Conservation (phyloP, 2,113 vertebrate species). For the Percopsis transmontana region DNA sequence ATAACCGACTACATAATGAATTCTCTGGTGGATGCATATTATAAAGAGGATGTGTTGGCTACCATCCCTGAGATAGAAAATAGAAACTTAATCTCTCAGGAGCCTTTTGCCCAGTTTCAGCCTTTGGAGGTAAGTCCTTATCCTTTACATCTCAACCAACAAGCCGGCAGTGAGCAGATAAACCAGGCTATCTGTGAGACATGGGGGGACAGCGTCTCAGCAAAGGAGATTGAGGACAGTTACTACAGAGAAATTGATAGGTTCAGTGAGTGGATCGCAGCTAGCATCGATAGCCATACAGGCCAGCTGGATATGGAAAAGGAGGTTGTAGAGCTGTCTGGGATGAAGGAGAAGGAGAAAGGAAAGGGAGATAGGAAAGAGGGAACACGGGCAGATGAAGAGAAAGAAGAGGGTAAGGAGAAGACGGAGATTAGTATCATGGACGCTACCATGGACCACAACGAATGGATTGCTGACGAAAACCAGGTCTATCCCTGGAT, state of each 20-base stretch:
- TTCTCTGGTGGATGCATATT: neutral
- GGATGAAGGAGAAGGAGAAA: conserved; percentile 11
- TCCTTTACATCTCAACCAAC: neutral
- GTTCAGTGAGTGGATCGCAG: conserved; percentile 3
- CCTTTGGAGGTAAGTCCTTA: neutral
- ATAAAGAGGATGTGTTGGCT: neutral
- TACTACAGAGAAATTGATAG: conserved; percentile 33
- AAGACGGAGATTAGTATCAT: conserved; percentile 77
- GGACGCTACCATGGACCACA: conserved; percentile 80
- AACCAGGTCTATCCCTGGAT: conserved; percentile 57
- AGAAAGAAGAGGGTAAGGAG: conserved; percentile 34
- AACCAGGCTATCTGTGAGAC: neutral
- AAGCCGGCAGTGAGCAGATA: neutral
- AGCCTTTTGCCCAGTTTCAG: neutral
- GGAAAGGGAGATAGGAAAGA: conserved; percentile 16
- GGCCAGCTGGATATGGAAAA: neutral
- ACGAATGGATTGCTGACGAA: conserved; percentile 75
- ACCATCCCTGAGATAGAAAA: neutral
- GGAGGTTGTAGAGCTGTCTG: neutral
- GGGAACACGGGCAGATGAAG: neutral
- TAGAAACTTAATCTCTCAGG: too few species aligned
- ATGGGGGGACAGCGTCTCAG: conserved; percentile 40
- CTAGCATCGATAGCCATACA: neutral
- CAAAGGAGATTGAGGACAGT: conserved; percentile 37
- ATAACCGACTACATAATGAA: conserved; percentile 47